A percentile compares a stretch with the other conserved stretches of the same genome.
Conservation (phyloP, 2,888 invertebrate genomes). For the Petrophora chlorosata region DNA sequence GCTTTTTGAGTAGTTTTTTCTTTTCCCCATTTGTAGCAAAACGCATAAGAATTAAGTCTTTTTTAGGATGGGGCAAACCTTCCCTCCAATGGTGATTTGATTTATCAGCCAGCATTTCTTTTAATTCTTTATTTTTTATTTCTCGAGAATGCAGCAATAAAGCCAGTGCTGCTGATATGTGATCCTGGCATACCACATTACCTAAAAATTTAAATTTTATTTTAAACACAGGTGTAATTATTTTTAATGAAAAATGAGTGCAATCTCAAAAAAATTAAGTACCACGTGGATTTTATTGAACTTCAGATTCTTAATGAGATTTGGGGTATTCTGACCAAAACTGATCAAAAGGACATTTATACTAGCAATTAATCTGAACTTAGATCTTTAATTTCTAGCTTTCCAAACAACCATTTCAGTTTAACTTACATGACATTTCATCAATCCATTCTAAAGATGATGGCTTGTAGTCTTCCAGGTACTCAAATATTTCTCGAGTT, state of each 20-base stretch:
- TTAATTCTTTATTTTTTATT: conserved; percentile 67
- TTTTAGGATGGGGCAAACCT: conserved; percentile 86
- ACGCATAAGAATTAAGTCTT: conserved; percentile 88
- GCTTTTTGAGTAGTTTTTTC: conserved; percentile 83
- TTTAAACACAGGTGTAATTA: background rate
- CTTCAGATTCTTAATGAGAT: too few species aligned
- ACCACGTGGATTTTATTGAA: too few species aligned
- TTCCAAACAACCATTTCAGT: too few species aligned
- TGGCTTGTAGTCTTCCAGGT: conserved; percentile 91
- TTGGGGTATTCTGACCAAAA: too few species aligned
- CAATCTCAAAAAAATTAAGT: too few species aligned
- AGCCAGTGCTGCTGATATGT: conserved; percentile 84
- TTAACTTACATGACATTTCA: conserved; percentile 87
- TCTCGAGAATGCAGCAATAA: conserved; percentile 82
- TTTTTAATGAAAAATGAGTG: background rate
- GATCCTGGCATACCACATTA: conserved; percentile 86
- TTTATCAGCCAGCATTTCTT: conserved; percentile 61
- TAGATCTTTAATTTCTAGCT: too few species aligned
- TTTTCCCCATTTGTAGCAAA: conserved; percentile 91
- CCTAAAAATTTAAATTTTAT: conserved; percentile 66
- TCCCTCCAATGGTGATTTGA: conserved; percentile 91
- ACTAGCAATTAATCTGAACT: too few species aligned
- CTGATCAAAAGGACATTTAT: too few species aligned
- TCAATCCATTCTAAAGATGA: conserved; percentile 92
- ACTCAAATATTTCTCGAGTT: conserved; percentile 90